Conservation (phyloP, 2,888 invertebrate genomes). For the Pterobdella sp. region DNA sequence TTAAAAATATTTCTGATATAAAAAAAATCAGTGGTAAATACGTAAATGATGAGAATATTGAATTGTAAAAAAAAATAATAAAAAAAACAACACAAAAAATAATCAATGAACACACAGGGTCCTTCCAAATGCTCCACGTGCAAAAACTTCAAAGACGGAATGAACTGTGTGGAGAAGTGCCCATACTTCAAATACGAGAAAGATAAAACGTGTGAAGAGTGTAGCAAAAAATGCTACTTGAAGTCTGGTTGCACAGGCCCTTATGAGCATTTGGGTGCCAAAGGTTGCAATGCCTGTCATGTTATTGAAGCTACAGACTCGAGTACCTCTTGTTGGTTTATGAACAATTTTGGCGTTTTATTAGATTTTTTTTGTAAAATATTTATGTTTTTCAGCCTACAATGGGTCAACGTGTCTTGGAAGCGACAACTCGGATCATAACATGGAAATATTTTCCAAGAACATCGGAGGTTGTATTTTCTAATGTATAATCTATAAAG, state of each 20-base stretch:
- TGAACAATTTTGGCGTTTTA: neutral
- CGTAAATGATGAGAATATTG: no score
- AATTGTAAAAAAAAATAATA: no score
- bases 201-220: conserved; percentile 53
- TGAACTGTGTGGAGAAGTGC: conserved; percentile 32
- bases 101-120: conserved; percentile 51
- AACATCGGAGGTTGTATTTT: neutral
- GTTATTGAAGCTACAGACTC: conserved; percentile 50
- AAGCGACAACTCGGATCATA: neutral
- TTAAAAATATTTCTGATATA: no score
- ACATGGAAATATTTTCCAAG: neutral
- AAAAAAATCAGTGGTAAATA: no score
- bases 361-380: no score
- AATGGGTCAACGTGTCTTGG: neutral
- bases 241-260: conserved; percentile 52
- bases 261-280: conserved; percentile 68
- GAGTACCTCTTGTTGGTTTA: neutral
- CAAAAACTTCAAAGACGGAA: conserved; percentile 32
- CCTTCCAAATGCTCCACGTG: conserved; percentile 69
- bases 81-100: neutral
- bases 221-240: conserved; percentile 56
- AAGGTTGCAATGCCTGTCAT: conserved; percentile 83
- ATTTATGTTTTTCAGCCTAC: no score
- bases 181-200: conserved; percentile 61
- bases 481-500: no score